phyloP scores from a whole-genome alignment of 2,888 invertebrate genomes.

The Drosophila basisetae region DNA sequence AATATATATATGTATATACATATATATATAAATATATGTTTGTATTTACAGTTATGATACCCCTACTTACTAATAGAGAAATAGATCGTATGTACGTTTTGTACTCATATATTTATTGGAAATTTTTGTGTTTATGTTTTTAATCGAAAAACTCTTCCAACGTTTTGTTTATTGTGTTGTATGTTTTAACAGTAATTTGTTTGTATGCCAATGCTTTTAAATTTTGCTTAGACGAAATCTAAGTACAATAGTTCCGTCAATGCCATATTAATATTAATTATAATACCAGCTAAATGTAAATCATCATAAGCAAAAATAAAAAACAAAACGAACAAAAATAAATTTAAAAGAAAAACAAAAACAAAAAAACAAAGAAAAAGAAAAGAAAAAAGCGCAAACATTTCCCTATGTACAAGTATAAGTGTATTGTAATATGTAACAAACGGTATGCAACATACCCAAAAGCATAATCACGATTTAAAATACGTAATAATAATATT shows the following conservation, averaged over 20 bases:
- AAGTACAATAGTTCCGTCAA: slow-evolving; percentile 71
- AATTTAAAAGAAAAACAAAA: slow-evolving; percentile 24
- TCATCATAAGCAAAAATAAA: slow-evolving; percentile 28
- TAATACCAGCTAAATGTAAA: slow-evolving; percentile 35
- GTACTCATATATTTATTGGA: slow-evolving; percentile 70
- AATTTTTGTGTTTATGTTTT: slow-evolving; percentile 66
- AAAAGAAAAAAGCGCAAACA: slow-evolving; percentile 55
- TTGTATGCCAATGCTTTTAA: slow-evolving; percentile 74
- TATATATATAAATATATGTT: slow-evolving; percentile 20
- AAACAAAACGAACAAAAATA: slow-evolving; percentile 23
- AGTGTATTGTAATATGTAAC: slow-evolving; percentile 59
- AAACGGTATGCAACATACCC: slow-evolving; percentile 82
- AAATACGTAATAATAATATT: slow-evolving; percentile 78
- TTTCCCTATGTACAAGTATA: slow-evolving; percentile 65
- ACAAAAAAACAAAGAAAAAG: slow-evolving; percentile 29
- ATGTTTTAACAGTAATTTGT: slow-evolving; percentile 69
- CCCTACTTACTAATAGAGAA: slow-evolving; percentile 38
- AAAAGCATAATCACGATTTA: slow-evolving; percentile 79
- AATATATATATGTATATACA: not conserved
- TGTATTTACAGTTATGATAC: slow-evolving; percentile 44
- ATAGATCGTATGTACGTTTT: slow-evolving; percentile 59
- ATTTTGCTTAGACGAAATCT: slow-evolving; percentile 60
- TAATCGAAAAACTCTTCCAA: slow-evolving; percentile 64
- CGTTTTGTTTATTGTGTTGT: slow-evolving; percentile 55
- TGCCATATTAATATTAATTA: slow-evolving; percentile 79